phyloP scores from a whole-genome alignment of 2,797 vertebrate species.

The Acrossocheilus wenchowensis region DNA sequence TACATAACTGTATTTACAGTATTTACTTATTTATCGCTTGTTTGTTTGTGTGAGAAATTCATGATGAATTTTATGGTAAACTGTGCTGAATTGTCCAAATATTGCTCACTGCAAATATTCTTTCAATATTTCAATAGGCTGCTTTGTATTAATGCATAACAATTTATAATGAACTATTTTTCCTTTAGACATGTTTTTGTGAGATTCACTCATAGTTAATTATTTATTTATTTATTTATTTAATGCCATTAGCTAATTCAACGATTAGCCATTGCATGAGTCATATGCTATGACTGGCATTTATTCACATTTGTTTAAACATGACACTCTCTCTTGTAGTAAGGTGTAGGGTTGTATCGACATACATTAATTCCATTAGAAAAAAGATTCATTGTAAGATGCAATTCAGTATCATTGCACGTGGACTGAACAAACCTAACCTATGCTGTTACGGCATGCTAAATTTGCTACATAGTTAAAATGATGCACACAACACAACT shows the following conservation, averaged over 20 bases:
- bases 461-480: not conserved
- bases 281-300: not conserved
- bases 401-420: not conserved
- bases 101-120: not conserved
- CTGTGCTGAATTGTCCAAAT: not conserved
- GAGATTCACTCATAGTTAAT: not conserved
- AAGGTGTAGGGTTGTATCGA: not conserved
- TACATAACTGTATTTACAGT: no score
- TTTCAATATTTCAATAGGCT: not conserved
- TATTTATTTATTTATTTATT: not conserved
- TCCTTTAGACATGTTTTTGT: not conserved
- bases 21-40: no score
- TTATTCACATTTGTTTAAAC: slow-evolving; percentile 25
- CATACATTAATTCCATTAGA: not conserved
- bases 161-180: not conserved
- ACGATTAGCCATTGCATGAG: not conserved
- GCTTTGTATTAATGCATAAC: not conserved
- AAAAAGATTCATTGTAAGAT: not conserved
- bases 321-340: not conserved
- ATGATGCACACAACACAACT: slow-evolving; percentile 5
- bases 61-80: not conserved
- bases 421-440: not conserved
- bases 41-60: no score
- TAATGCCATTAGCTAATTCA: not conserved
- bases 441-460: not conserved